Base-by-base conservation (phyloP, 2,113 vertebrate genomes). In the Tauraco erythrolophus region DNA sequence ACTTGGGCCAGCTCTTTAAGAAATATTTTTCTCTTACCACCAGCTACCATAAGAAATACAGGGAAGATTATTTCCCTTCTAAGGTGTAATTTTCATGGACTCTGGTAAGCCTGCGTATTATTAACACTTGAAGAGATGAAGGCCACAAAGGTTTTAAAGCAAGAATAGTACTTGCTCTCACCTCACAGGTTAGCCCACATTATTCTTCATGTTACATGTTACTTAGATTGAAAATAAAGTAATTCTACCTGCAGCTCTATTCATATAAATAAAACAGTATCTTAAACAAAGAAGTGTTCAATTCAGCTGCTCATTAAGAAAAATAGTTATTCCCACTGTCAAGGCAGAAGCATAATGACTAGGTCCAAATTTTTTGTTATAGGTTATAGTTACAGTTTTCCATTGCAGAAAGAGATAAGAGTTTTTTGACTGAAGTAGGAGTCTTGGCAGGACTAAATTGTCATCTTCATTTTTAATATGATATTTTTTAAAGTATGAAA, bases 1-100 rank as follows among this genome's bases (percentile, higher is more conserved):
- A 53, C 6, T 24, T 1, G 2, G 7, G 11, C 8, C 65, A 60
- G 19, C 10, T 86, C 30, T 50, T 86, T 17, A 64, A 0, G 0
- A 53, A 68, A 76, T 28, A 8, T 15, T 80, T 80, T 74, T n/a
- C 19, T 88, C 35, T 45, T 89, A 58, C 27, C 58, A 77, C 16
- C 24, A 74, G 33, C 22, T 72, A 69, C 33, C 6, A 0, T 39
- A 79, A 79, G n/a, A 72, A 94, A 90, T 6, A 51, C 10, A 82
- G 5, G 46, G 14, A 84, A 90, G 62, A 83, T 82, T 19, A 81
- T 33, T 82, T 92, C 50, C 50, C 24, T 24, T 14, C 25, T 10
- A 93, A 79, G 8, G 3, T 18, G 14, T 51, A 12, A 37, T 92
- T 95, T 79, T 54, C 19, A 54, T n/a, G 22, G 43, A 53, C 23